Base-by-base conservation (phyloP, 1,140 invertebrate species). In the Zaprionus vittiger region DNA sequence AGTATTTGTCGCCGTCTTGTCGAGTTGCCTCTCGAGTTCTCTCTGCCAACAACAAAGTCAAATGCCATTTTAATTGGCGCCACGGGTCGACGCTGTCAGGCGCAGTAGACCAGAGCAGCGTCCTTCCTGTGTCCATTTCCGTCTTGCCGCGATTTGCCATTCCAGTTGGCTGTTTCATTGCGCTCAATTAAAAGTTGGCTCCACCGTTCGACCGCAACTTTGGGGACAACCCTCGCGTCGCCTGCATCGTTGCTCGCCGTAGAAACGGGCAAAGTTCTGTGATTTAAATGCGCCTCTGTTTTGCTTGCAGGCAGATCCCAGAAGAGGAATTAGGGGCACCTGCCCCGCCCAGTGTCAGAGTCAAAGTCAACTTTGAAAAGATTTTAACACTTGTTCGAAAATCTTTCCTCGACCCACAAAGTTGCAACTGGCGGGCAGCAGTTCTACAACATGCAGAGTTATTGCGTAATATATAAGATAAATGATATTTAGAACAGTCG, bases 31-130 rank as follows among this genome's bases (percentile, higher is more conserved):
- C 38, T 41, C 38, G n/a, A 34, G 31, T 7, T 34, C 9, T 34
- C 31, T 9, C 31, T 11, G 31, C 9, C 70, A 77, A 74, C 83
- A 78, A 77, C 73, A 60, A 76, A 75, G 75, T 77, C 60, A 80
- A 89, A 89, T 81, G 79, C 81, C 85, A 90, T 81, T 90, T 89
- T 90, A 89, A 89, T 89, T 89, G 81, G 72, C 81, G 85, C 81
- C 71, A 56, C 60, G 84, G 78, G 72, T 63, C 59, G 56, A 55
- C 26, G 59, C 26, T 89, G 77, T 67, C 83, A 80, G 59, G 41
- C 49, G 41, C 41, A 47, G 41, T n/a, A 47, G n/a, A 44, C 1
- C 41, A n/a, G 41, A 47, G 20, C 47, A 52, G 17, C 41, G 6
- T 28, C 9, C 17, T 22, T 11, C 17, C 31, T 20, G 9, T 59